Percentiles rank a stretch among this genome's conserved stretches.
These are phyloP conservation scores for Podabrus alpinus DNA, from an alignment of 2,888 invertebrate species.

Conservation along the genomic window DNA sequence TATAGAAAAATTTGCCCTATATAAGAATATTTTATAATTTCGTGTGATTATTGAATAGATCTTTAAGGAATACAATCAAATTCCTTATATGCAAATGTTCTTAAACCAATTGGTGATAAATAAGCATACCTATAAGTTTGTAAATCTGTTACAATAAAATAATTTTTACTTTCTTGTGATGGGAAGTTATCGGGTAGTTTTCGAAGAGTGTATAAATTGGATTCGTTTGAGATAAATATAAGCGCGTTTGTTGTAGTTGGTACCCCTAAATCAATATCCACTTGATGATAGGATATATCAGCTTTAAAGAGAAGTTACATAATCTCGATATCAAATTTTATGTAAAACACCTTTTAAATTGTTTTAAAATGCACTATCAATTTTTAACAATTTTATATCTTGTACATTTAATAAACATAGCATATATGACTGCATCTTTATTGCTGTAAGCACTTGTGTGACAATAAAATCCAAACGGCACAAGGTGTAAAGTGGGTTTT, in stretches of 20 bases:
- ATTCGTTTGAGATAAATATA: background rate
- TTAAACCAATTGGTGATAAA: background rate
- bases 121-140: no score
- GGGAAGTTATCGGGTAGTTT: background rate
- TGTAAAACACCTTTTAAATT: conserved; percentile 14
- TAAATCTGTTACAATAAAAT: background rate
- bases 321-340: background rate
- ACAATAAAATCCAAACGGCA: conserved; percentile 50
- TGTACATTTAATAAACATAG: conserved; percentile 57
- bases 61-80: background rate
- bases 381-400: conserved; percentile 46
- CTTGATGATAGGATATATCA: background rate
- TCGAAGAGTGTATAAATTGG: background rate
- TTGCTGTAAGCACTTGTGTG: conserved; percentile 50
- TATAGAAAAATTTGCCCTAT: no score
- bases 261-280: background rate
- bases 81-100: background rate
- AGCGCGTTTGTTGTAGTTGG: background rate
- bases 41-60: background rate
- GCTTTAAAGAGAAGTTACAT: background rate
- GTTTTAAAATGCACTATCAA: conserved; percentile 31
- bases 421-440: conserved; percentile 51
- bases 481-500: conserved; percentile 57
- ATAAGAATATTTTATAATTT: no score
- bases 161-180: background rate